Conservation (phyloP, 53 echinoderm and acorn worm genomes). For the Arbacia lixula region DNA sequence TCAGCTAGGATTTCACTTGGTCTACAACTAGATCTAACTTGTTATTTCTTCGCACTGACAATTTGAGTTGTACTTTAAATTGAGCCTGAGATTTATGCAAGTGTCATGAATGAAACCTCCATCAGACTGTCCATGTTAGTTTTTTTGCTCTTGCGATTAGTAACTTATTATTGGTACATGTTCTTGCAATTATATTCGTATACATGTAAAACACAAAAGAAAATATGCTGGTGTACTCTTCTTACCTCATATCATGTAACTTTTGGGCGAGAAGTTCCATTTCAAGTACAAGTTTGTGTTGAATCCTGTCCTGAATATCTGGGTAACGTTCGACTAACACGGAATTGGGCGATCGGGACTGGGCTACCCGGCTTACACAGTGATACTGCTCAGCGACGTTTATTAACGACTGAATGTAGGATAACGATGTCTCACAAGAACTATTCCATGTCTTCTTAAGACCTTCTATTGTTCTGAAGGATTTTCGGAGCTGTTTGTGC, state of each 20-base stretch:
- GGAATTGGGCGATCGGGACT: conserved; percentile 19
- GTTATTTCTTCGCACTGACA: no score
- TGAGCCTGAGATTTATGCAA: no score
- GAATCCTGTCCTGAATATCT: conserved; percentile 58
- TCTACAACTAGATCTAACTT: no score
- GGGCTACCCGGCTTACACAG: conserved; percentile 57
- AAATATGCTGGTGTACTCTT: no score
- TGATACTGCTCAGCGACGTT: conserved; percentile 85
- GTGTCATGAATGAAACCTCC: no score
- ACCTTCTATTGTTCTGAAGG: conserved; percentile 60
- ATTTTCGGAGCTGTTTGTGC: conserved; percentile 66
- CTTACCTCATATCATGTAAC: conserved; percentile 72
- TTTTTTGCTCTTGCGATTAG: no score
- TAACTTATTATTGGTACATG: no score
- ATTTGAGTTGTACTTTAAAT: no score
- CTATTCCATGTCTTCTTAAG: conserved; percentile 51
- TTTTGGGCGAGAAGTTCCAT: conserved; percentile 67
- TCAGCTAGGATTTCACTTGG: no score
- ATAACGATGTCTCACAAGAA: neutral
- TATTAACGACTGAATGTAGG: conserved; percentile 61
- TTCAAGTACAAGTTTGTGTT: conserved; percentile 67
- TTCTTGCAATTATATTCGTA: no score
- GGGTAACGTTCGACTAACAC: conserved; percentile 64
- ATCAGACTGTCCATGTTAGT: no score
- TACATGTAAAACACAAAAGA: neutral